Evolutionary conservation across 2,797 vertebrate genomes (phyloP), one percentile per base, ranked within the genome.

Genomic region (Anguilla anguilla): DNA sequence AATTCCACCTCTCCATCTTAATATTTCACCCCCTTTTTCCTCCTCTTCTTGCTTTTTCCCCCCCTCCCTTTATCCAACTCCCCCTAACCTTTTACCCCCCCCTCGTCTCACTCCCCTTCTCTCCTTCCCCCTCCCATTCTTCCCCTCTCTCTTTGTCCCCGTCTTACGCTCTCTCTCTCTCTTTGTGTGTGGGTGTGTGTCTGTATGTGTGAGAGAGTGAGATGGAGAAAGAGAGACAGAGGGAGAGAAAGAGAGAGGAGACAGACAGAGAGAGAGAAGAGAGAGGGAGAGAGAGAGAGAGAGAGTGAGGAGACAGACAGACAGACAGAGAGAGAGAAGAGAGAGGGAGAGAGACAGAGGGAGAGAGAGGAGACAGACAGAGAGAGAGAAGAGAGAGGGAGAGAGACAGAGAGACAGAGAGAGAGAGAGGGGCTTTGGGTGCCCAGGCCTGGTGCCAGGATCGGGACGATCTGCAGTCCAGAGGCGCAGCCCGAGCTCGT

Each of bases 281-380:
- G 57, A 35, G 1, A 35, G 35, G 35, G 1, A 55, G 13, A 13
- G 55, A 57, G 5, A 15, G 55, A 57, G 55, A 57, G 53, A 51
- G 49, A 61, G 57, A 61, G 15, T 22, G 57, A 22, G 57, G 57
- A 15, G 59, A 1, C 2, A 17, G 59, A 61, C 49, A 51, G 90
- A 90, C 85, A 91, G 90, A 91, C 88, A 87, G 88, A 91, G 90
- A 57, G 86, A 35, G 31, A 46, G 17, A 46, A 91, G 90, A 57
- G 86, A 35, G 31, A 46, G 17, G 46, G 39, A 31, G 77, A 43
- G 35, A 25, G 15, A 4, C 5, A 51, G 49, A 51, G n/a, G n/a
- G 0, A 51, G 49, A 51, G 49, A 51, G 49, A 7, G 7, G 49
- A 51, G 49, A 4, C 3, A 51, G 3, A 7, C 3, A 51, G 7